Evolutionary conservation across 1,140 invertebrate species (phyloP).

Genomic region (Hyphantria cunea): DNA sequence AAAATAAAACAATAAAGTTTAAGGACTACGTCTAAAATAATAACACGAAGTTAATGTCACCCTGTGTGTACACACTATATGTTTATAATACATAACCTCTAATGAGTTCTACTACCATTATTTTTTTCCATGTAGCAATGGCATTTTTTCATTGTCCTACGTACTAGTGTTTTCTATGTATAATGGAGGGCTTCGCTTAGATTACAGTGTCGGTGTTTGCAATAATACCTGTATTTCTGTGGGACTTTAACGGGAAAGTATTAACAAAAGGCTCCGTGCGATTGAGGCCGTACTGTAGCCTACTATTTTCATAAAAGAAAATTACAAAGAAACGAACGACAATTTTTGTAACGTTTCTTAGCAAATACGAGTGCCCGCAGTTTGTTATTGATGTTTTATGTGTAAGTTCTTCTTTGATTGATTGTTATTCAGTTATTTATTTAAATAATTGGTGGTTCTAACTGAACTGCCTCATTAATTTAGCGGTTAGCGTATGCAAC

Average conservation of each 20-base stretch:
- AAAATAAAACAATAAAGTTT: too few relatives aligned
- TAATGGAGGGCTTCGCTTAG: slow-evolving; percentile 54
- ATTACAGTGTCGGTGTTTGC: slow-evolving; percentile 63
- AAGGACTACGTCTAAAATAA: too few relatives aligned
- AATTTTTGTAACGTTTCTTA: slow-evolving; percentile 18
- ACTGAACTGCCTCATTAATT: too few relatives aligned
- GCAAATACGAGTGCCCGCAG: not conserved
- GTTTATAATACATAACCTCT: slow-evolving; percentile 19
- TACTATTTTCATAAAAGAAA: slow-evolving; percentile 50
- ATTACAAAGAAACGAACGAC: slow-evolving; percentile 46
- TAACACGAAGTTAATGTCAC: not conserved
- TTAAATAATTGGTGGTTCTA: too few relatives aligned
- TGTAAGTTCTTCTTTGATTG: slow-evolving; percentile 13
- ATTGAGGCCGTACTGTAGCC: slow-evolving; percentile 34
- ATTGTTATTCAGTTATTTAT: too few relatives aligned
- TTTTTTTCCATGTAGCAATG: slow-evolving; percentile 62
- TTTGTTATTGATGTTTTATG: slow-evolving; percentile 15
- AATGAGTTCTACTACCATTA: slow-evolving; percentile 60
- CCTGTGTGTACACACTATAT: slow-evolving; percentile 6
- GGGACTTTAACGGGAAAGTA: slow-evolving; percentile 57
- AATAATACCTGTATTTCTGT: slow-evolving; percentile 60
- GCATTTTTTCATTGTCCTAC: slow-evolving; percentile 61
- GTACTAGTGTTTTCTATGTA: slow-evolving; percentile 67
- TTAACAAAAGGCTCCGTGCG: slow-evolving; percentile 64
- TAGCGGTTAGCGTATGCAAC: too few relatives aligned